Conservation (phyloP, 2,888 invertebrate genomes). For the Mesoligia furuncula region DNA sequence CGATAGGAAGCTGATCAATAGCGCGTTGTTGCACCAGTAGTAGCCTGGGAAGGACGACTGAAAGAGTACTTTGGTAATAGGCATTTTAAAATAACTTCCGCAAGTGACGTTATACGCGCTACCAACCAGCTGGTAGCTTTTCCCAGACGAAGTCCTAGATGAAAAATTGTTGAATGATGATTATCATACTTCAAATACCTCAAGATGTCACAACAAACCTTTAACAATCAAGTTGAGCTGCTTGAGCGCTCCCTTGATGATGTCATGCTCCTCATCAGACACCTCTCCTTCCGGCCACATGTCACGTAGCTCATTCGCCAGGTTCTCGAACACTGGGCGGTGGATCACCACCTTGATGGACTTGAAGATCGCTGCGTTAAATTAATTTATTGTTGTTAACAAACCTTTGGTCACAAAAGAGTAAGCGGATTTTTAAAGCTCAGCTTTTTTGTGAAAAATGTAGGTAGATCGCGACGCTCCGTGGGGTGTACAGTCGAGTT, state of each 20-base stretch:
- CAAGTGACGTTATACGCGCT: neutral
- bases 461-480: neutral
- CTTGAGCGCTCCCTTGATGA: slow-evolving; percentile 63
- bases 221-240: slow-evolving; percentile 66
- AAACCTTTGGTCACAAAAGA: neutral
- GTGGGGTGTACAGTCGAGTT: too few species aligned
- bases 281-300: slow-evolving; percentile 72
- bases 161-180: neutral
- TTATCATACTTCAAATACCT: neutral
- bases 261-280: slow-evolving; percentile 61
- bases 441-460: neutral
- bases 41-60: slow-evolving; percentile 60
- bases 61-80: neutral
- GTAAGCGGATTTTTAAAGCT: neutral
- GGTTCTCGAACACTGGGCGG: slow-evolving; percentile 70
- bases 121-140: neutral
- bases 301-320: slow-evolving; percentile 66
- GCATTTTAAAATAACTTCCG: neutral
- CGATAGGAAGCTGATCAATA: slow-evolving; percentile 65
- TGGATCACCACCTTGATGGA: slow-evolving; percentile 68
- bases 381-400: neutral
- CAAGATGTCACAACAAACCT: neutral
- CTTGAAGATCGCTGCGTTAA: slow-evolving; percentile 66
- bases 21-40: slow-evolving; percentile 71
- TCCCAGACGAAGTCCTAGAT: neutral